These are phyloP conservation scores for Mactromeris polynyma DNA, from an alignment of 2,888 invertebrate species.

Conservation along the genomic window DNA sequence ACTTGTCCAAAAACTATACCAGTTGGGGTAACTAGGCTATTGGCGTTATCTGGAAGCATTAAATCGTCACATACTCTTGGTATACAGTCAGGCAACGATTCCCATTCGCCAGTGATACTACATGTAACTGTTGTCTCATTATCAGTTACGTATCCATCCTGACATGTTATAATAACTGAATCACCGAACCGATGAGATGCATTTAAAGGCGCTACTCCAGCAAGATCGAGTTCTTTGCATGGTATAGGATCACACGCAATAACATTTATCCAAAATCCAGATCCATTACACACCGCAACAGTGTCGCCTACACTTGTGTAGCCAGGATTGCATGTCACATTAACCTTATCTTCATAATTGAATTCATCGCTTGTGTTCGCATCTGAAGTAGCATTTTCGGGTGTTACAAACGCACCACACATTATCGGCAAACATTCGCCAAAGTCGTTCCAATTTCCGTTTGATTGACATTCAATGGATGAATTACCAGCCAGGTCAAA, in stretches of 20 bases:
- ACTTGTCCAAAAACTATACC: too few species aligned
- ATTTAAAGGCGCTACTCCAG: neutral
- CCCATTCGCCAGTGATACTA: neutral
- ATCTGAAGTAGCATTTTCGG: neutral
- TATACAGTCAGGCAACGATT: neutral
- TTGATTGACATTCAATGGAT: slow-evolving; percentile 7
- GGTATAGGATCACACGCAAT: slow-evolving; percentile 17
- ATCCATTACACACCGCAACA: slow-evolving; percentile 4
- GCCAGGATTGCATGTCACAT: slow-evolving; percentile 24
- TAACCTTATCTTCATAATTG: slow-evolving; percentile 13
- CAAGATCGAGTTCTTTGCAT: slow-evolving; percentile 20
- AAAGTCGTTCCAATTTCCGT: slow-evolving; percentile 14
- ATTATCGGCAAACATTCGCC: slow-evolving; percentile 8
- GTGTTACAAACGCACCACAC: neutral
- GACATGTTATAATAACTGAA: slow-evolving; percentile 24
- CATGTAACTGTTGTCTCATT: neutral
- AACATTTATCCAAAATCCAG: slow-evolving; percentile 26
- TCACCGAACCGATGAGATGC: slow-evolving; percentile 25
- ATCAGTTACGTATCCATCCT: neutral
- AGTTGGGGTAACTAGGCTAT: too few species aligned
- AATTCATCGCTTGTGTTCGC: neutral
- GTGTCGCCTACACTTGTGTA: neutral
- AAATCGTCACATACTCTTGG: neutral
- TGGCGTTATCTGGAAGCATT: neutral
- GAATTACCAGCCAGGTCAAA: slow-evolving; percentile 25